These are phyloP conservation scores for Petrocephalus zakoni DNA, from an alignment of 2,113 vertebrate genomes.

Conservation along the genomic window DNA sequence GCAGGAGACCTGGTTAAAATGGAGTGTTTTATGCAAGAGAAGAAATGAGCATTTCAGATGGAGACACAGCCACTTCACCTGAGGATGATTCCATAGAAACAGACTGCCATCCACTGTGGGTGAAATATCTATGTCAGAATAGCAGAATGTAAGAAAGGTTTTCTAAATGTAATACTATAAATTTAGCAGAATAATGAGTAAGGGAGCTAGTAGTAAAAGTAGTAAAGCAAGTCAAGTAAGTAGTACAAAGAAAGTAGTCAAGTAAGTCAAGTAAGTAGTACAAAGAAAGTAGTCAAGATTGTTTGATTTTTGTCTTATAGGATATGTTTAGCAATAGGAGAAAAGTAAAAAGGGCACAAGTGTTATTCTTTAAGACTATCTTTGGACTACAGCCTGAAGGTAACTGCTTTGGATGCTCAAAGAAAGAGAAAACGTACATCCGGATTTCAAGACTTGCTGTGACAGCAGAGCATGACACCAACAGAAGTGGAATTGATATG, in stretches of 20 bases:
- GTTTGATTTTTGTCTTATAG: neutral
- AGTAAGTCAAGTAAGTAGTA: no score
- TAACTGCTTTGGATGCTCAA: neutral
- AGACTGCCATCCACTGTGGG: neutral
- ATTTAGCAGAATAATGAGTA: neutral
- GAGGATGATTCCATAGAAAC: neutral
- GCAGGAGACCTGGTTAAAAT: neutral
- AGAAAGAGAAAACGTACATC: neutral
- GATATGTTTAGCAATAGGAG: neutral
- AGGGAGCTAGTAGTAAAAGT: neutral
- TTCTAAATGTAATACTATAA: neutral
- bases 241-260: neutral
- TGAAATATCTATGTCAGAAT: neutral
- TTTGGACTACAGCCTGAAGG: neutral
- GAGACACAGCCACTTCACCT: neutral
- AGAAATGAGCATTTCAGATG: neutral
- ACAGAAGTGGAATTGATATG: neutral
- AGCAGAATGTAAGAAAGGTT: neutral
- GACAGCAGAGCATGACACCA: neutral
- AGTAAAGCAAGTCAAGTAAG: no score
- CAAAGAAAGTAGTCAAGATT: neutral
- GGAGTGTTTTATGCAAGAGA: neutral
- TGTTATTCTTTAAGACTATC: neutral
- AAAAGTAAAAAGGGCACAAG: neutral
- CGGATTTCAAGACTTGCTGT: neutral